Percentiles rank a stretch among this genome's conserved stretches.
Conservation (phyloP, 2,888 invertebrate species). For the Megalurothrips usitatus region DNA sequence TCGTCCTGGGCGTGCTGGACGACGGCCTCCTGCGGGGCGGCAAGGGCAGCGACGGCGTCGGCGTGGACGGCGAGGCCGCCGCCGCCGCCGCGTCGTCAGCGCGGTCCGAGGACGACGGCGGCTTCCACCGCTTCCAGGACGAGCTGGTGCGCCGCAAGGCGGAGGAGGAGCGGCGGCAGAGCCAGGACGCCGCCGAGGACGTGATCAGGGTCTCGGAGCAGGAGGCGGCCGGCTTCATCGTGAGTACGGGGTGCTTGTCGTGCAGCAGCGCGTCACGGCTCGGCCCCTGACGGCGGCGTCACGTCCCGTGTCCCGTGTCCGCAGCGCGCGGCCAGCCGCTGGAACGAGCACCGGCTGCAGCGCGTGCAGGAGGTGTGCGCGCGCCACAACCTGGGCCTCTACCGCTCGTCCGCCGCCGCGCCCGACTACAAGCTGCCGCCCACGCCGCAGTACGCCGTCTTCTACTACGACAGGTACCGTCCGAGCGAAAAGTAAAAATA, state of each 20-base stretch:
- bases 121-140: conserved; percentile 19
- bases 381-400: conserved; percentile 46
- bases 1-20: neutral
- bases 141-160: conserved; percentile 18
- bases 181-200: neutral
- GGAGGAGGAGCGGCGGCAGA: neutral
- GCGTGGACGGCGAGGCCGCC: neutral
- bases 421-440: conserved; percentile 47
- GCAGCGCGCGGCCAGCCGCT: conserved; percentile 47
- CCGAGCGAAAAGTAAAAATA: neutral
- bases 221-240: neutral
- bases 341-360: conserved; percentile 48
- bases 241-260: neutral
- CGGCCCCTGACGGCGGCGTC: no score
- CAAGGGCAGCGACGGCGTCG: neutral
- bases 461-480: conserved; percentile 47
- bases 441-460: conserved; percentile 48
- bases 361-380: conserved; percentile 44
- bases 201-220: neutral
- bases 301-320: no score
- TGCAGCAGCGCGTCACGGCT: no score
- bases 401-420: conserved; percentile 39
- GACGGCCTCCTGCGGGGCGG: neutral
- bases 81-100: neutral
- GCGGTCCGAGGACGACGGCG: neutral